Evolutionary conservation across 2,797 vertebrate genomes (phyloP), one percentile per base, ranked within the genome.

Genomic region (Heteromormyrus szaboi): DNA sequence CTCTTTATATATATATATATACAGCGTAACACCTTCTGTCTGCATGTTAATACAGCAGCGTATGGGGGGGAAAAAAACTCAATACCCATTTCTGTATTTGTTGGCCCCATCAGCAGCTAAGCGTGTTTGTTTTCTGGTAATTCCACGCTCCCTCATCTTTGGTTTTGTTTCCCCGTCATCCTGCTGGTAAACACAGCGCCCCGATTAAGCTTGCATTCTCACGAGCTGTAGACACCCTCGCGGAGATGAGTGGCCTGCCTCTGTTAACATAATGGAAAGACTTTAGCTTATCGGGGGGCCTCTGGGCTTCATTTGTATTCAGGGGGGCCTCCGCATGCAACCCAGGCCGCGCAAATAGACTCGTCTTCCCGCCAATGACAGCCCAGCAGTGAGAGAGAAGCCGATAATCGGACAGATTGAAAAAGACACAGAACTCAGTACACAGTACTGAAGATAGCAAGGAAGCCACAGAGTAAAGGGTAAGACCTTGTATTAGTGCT

Each of bases 221-320:
- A 53, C 56, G 48, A 90, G 85, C 90, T 51, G 86, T 76, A 88
- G 88, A 88, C 86, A 88, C 51, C 87, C 79, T 46, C 3, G 19
- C 8, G 0, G 29, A 33, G 54, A 89, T 90, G 90, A 91, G 89
- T 81, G 88, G 84, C 59, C 86, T 89, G 88, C 65, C 84, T 56
- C 79, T 29, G 76, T 76, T 68, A 51, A 62, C 41, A 86, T 89
- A 90, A 89, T 17, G 54, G 86, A 90, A 87, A 33, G 44, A 53
- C 19, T 79, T 46, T 59, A 84, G 85, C 88, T 85, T 90, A 76
- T 87, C 79, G 12, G 4, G 22, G 65, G 68, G 76, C 88, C 83
- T 65, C 87, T 53, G 85, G 90, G 65, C 44, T 89, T 92, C 89
- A 88, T 92, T 89, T 90, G 90, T 92, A 92, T 91, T 92, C 90